Conservation (phyloP, 2,888 invertebrate genomes). For the Carcina quercana region DNA sequence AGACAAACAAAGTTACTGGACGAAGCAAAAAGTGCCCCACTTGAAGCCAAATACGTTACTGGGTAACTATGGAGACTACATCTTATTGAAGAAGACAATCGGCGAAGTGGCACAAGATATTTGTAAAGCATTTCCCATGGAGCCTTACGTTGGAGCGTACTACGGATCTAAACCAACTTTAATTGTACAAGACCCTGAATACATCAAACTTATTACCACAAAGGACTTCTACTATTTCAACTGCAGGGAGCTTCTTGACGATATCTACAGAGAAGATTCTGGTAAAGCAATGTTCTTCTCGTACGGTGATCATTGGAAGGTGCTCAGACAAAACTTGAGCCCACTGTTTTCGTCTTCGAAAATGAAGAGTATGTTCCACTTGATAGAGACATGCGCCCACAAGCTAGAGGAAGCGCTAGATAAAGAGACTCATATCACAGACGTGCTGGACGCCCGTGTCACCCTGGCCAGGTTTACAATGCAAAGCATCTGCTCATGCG, state of each 20-base stretch:
- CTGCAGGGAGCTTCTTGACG: constrained; percentile 26
- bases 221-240: constrained; percentile 29
- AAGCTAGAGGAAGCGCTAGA: constrained; percentile 33
- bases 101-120: constrained; percentile 16
- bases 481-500: constrained; percentile 28
- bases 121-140: constrained; percentile 22
- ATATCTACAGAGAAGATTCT: constrained; percentile 30
- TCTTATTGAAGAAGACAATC: constrained; percentile 10
- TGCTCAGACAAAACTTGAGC: constrained; percentile 43
- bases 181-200: constrained; percentile 30
- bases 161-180: constrained; percentile 26
- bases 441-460: constrained; percentile 25
- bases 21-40: not conserved
- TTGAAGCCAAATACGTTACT: not conserved
- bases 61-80: constrained; percentile 2
- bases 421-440: constrained; percentile 16
- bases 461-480: constrained; percentile 39
- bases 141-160: constrained; percentile 26
- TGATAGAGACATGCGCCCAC: constrained; percentile 33
- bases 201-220: constrained; percentile 25
- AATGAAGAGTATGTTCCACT: constrained; percentile 51
- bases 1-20: constrained; percentile 3
- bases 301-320: constrained; percentile 46
- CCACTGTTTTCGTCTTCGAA: constrained; percentile 47
- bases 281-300: constrained; percentile 35